These are phyloP conservation scores for Cephalotes varians DNA, from an alignment of 2,888 invertebrate genomes.

Conservation along the genomic window DNA sequence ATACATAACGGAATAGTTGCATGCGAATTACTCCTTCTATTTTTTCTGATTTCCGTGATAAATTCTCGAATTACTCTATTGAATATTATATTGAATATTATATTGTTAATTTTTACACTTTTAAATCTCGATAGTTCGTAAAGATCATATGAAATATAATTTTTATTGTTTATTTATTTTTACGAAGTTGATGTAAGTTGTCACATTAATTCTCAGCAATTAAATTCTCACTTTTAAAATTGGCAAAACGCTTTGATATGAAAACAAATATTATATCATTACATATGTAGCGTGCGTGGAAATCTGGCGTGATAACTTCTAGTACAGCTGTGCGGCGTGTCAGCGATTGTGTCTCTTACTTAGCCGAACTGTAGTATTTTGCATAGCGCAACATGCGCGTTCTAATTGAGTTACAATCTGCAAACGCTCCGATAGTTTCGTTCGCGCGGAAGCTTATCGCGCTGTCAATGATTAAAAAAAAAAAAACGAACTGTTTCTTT, in stretches of 20 bases:
- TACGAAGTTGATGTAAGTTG: neutral
- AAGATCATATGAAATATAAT: neutral
- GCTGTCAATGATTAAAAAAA: slow-evolving; percentile 16
- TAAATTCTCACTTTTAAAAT: slow-evolving; percentile 10
- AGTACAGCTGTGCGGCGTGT: neutral
- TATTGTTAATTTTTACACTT: neutral
- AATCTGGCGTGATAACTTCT: slow-evolving; percentile 2
- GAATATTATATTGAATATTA: neutral
- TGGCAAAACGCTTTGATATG: neutral
- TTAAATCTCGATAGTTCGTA: neutral
- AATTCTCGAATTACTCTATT: no score
- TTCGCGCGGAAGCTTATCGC: slow-evolving; percentile 24
- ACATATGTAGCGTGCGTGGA: neutral
- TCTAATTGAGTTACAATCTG: slow-evolving; percentile 31
- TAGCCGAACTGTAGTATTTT: slow-evolving; percentile 32
- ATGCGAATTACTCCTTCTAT: no score
- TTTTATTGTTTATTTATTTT: neutral
- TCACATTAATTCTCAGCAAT: neutral
- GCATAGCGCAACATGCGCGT: slow-evolving; percentile 6
- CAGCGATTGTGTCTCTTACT: slow-evolving; percentile 36
- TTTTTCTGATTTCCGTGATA: no score
- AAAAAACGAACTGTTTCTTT: slow-evolving; percentile 43
- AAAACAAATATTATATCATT: neutral
- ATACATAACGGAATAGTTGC: no score
- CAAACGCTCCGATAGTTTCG: slow-evolving; percentile 19